Evolutionary conservation across 1,140 invertebrate species (phyloP).

Genomic region (Hesperophylax magnus): DNA sequence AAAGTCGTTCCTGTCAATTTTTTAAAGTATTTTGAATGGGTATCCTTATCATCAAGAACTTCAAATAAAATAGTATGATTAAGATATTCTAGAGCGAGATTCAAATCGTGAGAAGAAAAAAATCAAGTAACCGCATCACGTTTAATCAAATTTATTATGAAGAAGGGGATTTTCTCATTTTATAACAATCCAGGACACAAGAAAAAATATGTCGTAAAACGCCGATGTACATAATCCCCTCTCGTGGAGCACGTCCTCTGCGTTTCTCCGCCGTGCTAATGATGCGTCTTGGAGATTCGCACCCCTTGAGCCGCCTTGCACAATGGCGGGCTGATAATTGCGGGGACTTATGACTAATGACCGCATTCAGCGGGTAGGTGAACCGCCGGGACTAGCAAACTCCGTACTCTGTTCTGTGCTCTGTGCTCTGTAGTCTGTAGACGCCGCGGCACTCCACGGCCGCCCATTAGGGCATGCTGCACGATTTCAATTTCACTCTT

Average conservation of each 20-base stretch:
- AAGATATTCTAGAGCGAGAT: too few species aligned
- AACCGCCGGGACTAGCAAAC: too few species aligned
- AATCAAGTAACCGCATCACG: background rate
- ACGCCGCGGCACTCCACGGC: background rate
- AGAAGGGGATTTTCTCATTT: background rate
- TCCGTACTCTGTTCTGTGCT: too few species aligned
- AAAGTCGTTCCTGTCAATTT: too few species aligned
- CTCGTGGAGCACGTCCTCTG: slow-evolving; percentile 9
- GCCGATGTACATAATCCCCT: too few species aligned
- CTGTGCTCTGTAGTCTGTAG: background rate
- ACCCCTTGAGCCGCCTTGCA: background rate
- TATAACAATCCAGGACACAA: background rate
- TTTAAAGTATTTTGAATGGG: too few species aligned
- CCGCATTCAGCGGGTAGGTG: slow-evolving; percentile 9
- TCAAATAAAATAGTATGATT: too few species aligned
- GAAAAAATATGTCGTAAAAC: background rate
- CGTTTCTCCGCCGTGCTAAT: background rate
- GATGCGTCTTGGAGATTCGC: background rate
- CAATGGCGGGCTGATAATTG: slow-evolving; percentile 29
- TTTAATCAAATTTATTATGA: background rate
- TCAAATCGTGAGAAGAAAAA: too few species aligned
- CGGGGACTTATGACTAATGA: slow-evolving; percentile 49
- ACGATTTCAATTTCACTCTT: slow-evolving; percentile 56
- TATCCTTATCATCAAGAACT: too few species aligned
- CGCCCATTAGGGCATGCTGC: slow-evolving; percentile 46